Conservation (phyloP, 2,888 invertebrate genomes). For the Ephialtes manifestator region DNA sequence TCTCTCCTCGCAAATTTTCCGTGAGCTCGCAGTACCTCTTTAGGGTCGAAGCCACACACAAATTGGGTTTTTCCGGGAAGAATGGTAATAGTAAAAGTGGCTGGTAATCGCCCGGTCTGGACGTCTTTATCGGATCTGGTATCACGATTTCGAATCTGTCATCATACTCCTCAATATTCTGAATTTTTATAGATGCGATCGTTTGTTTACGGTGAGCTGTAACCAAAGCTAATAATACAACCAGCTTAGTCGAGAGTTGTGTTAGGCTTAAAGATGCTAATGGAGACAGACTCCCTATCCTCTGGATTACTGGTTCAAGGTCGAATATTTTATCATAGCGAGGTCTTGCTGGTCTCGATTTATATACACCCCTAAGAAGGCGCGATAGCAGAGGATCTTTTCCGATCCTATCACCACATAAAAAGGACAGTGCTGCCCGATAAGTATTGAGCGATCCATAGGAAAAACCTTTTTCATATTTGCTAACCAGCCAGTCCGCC, state of each 20-base stretch:
- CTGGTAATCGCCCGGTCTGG: slow-evolving; percentile 22
- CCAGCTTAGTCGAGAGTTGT: neutral
- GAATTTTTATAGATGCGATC: too few relatives aligned
- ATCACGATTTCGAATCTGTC: too few relatives aligned
- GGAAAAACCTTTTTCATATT: neutral
- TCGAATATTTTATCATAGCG: neutral
- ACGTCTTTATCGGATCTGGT: slow-evolving; percentile 26
- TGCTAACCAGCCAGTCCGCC: neutral
- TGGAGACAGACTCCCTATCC: neutral
- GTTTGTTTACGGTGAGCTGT: neutral
- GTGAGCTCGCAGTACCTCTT: neutral
- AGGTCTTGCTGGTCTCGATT: neutral
- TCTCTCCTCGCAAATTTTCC: too few relatives aligned
- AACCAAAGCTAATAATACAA: neutral
- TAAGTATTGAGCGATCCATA: neutral
- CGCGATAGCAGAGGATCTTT: neutral
- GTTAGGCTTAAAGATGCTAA: neutral
- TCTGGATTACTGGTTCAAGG: neutral
- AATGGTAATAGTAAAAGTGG: neutral
- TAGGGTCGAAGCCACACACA: slow-evolving; percentile 31
- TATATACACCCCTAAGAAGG: neutral
- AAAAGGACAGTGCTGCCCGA: neutral
- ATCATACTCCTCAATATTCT: too few relatives aligned
- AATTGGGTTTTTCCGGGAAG: neutral
- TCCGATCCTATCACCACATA: neutral